phyloP scores from a whole-genome alignment of 2,888 invertebrate species.

The Drepanosiphum platanoidis region DNA sequence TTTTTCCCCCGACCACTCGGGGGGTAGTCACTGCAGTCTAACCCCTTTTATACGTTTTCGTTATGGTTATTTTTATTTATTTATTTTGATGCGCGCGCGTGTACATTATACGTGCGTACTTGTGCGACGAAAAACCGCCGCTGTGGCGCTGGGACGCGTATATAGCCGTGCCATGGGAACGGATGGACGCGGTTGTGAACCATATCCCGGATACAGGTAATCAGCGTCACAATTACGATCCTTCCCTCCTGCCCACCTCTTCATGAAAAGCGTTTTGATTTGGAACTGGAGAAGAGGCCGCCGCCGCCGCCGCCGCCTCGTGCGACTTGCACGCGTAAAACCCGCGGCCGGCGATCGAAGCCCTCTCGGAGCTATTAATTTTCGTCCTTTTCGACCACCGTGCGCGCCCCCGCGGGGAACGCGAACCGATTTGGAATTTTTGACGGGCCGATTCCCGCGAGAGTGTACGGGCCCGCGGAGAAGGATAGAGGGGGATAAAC shows the following conservation, averaged over 20 bases:
- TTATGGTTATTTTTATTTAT: slow-evolving; percentile 22
- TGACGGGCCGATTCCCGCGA: slow-evolving; percentile 28
- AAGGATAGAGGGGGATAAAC: background rate
- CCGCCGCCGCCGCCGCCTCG: background rate
- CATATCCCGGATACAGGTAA: slow-evolving; percentile 61
- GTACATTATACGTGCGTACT: background rate
- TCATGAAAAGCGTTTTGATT: slow-evolving; percentile 26
- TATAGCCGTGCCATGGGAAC: slow-evolving; percentile 49
- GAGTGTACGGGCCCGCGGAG: background rate
- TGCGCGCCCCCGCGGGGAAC: background rate
- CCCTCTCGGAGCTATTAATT: slow-evolving; percentile 42
- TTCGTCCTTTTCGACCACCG: slow-evolving; percentile 24
- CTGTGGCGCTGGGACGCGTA: background rate
- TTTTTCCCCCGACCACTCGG: background rate
- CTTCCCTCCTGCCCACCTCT: background rate
- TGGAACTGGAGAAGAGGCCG: slow-evolving; percentile 41
- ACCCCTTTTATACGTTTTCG: slow-evolving; percentile 10
- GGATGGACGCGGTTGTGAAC: slow-evolving; percentile 56
- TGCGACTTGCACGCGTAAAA: slow-evolving; percentile 15
- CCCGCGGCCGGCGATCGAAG: background rate
- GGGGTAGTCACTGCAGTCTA: background rate
- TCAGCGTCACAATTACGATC: slow-evolving; percentile 50
- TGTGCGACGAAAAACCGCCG: background rate
- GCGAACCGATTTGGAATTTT: slow-evolving; percentile 4
- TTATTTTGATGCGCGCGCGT: background rate